Percentiles rank a stretch among this genome's conserved stretches.
Evolutionary conservation across 2,797 vertebrate species (phyloP).

Genomic region (Denticeps clupeoides): DNA sequence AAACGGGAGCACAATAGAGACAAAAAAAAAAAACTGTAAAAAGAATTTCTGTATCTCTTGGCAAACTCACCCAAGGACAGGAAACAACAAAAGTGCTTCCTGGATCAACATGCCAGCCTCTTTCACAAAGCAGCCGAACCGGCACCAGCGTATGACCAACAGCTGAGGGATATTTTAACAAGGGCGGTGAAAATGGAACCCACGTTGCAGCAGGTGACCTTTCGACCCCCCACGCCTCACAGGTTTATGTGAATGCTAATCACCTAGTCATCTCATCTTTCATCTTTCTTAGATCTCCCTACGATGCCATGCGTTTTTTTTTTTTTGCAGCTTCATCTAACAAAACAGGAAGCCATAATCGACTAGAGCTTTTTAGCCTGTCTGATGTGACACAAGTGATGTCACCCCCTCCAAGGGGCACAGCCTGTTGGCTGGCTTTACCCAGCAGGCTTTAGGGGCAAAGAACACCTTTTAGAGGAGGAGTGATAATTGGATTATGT

Average conservation of each 20-base stretch:
- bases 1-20: too few relatives aligned
- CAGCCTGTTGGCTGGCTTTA: slow-evolving; percentile 28
- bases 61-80: too few relatives aligned
- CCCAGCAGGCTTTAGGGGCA: slow-evolving; percentile 38
- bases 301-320: neutral
- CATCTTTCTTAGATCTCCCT: neutral
- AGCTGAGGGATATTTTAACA: neutral
- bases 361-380: too few relatives aligned
- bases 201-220: neutral
- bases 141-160: neutral
- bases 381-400: slow-evolving; percentile 18
- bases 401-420: slow-evolving; percentile 11
- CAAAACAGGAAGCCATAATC: too few relatives aligned
- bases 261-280: neutral
- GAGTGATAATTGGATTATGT: slow-evolving; percentile 48
- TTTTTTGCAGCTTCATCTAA: neutral
- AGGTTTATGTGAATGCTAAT: slow-evolving; percentile 4
- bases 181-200: too few relatives aligned
- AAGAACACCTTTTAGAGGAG: slow-evolving; percentile 19
- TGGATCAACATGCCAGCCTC: too few relatives aligned
- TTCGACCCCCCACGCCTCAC: neutral
- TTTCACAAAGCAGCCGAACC: too few relatives aligned
- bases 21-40: neutral
- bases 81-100: too few relatives aligned
- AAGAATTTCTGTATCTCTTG: neutral